Conservation (phyloP, 2,113 vertebrate genomes). For the Plecturocebus donacophilus region DNA sequence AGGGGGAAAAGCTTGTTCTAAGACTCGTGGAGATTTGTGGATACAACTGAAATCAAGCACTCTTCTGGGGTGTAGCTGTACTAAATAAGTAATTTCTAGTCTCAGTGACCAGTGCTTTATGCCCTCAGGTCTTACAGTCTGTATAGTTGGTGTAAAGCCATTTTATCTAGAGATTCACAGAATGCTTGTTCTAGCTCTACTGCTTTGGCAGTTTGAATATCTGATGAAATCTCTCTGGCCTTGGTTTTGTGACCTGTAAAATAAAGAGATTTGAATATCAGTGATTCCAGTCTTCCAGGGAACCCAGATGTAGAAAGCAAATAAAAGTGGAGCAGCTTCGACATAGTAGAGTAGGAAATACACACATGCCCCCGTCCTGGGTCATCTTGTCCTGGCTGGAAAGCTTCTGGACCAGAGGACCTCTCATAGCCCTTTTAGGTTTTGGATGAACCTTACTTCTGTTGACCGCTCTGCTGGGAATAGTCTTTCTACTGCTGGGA, state of each 20-base stretch:
- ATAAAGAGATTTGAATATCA: background rate
- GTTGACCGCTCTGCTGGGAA: conserved; percentile 12
- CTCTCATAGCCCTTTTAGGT: background rate
- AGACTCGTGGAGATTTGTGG: background rate
- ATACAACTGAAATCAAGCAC: background rate
- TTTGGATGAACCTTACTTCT: conserved; percentile 8
- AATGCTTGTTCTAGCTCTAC: background rate
- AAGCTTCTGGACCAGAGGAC: background rate
- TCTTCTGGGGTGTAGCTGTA: background rate
- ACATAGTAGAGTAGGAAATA: background rate
- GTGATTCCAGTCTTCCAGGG: background rate
- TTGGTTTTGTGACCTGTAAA: background rate
- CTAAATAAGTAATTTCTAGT: background rate
- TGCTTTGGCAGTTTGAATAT: background rate
- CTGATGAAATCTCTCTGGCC: background rate
- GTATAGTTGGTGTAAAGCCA: background rate
- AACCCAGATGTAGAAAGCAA: background rate
- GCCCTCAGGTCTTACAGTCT: background rate
- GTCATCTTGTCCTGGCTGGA: background rate
- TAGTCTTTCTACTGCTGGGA: background rate
- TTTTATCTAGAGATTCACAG: background rate
- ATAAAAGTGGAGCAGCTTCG: background rate
- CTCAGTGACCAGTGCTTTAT: background rate
- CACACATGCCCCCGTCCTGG: background rate
- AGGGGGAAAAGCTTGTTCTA: background rate